These are phyloP conservation scores for Eristalis tenax DNA, from an alignment of 2,888 invertebrate species.

Conservation along the genomic window DNA sequence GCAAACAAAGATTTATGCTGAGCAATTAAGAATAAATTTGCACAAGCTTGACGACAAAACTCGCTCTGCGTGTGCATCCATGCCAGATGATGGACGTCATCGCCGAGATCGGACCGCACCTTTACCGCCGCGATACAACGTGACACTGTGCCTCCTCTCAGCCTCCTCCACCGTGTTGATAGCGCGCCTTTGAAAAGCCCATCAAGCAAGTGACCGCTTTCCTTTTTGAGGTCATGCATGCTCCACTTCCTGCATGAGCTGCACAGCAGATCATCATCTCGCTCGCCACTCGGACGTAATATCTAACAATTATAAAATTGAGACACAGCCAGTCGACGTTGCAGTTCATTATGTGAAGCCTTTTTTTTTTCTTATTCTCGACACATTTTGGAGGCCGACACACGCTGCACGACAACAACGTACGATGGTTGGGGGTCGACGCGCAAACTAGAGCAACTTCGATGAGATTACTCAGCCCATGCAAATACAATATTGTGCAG, in stretches of 20 bases:
- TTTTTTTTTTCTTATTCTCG: not conserved
- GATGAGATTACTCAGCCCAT: not conserved
- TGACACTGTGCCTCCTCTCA: not conserved
- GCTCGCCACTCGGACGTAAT: not conserved
- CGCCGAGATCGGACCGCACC: not conserved
- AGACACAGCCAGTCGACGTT: conserved; percentile 16
- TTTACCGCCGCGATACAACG: not conserved
- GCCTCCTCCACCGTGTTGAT: not conserved
- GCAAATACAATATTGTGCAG: not conserved
- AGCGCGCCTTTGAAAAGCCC: not conserved
- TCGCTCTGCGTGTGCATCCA: not conserved
- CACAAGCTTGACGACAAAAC: conserved; percentile 16
- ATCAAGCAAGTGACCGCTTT: conserved; percentile 23
- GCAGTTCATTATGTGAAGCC: too few relatives aligned
- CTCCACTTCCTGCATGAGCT: conserved; percentile 51
- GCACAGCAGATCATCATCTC: conserved; percentile 9
- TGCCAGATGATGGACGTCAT: not conserved
- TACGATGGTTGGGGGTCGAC: not conserved
- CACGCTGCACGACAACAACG: not conserved
- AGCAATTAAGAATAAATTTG: conserved; percentile 42
- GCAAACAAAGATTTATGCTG: conserved; percentile 41
- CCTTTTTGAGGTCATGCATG: conserved; percentile 57
- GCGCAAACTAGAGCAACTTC: conserved; percentile 26
- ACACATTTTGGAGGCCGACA: conserved; percentile 47
- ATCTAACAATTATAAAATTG: conserved; percentile 59